These are phyloP conservation scores for Melanotaenia pygmaea DNA, from an alignment of 2,797 vertebrate species.

Conservation along the genomic window DNA sequence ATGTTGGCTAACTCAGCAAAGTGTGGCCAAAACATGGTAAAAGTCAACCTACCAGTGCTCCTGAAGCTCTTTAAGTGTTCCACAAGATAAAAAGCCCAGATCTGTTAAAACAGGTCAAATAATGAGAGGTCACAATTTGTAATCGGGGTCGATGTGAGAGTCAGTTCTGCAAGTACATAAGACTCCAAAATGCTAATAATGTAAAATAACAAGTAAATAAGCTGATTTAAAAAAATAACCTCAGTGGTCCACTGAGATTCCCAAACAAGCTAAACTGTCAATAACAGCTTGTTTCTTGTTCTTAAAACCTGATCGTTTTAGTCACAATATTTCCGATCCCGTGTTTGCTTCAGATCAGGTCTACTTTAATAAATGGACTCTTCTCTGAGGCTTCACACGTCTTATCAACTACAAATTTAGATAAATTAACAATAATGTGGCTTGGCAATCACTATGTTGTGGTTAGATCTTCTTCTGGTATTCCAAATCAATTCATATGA, in stretches of 20 bases:
- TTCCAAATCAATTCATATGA: background rate
- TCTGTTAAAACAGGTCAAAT: background rate
- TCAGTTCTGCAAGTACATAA: too few relatives aligned
- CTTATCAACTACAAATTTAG: too few relatives aligned
- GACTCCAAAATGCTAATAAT: background rate
- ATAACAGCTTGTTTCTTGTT: background rate
- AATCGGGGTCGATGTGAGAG: background rate
- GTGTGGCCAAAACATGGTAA: background rate
- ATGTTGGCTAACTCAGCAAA: conserved; percentile 6
- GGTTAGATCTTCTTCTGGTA: background rate
- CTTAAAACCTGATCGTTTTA: background rate
- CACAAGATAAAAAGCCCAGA: background rate
- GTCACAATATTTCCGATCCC: too few relatives aligned
- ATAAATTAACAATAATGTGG: background rate
- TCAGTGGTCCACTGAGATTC: background rate
- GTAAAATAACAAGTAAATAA: too few relatives aligned
- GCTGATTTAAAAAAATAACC: background rate
- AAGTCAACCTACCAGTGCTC: background rate
- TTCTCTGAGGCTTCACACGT: too few relatives aligned
- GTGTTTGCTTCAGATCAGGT: background rate
- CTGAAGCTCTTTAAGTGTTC: background rate
- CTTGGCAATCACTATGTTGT: background rate
- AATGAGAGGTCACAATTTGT: background rate
- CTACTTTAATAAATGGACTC: background rate
- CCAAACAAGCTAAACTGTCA: background rate